Evolutionary conservation across 2,888 invertebrate species (phyloP), one percentile per base, ranked within the genome.

Genomic region (Pteria penguin): DNA sequence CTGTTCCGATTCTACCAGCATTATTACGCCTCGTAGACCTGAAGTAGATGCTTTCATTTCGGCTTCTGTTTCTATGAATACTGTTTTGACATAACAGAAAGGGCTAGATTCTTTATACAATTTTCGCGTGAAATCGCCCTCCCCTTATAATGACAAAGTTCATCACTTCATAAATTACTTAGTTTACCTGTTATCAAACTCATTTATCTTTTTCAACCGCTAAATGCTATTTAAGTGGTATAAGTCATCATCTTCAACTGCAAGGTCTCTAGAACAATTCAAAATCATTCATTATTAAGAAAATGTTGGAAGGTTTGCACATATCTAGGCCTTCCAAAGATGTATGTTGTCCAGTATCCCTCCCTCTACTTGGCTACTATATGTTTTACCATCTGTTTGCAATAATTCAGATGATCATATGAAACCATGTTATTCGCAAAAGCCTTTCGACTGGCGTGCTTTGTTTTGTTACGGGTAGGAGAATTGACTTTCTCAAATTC

Each of bases 231-330:
- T 27, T 60, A 26, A 26, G 24, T 14, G 60, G 60, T n/a, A 60
- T 60, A 24, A n/a, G 45, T 14, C 14, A 8, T 14, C 45, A 36
- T 36, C 45, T 36, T 36, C 45, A 36, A 36, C 45, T 36, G 5
- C 45, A 36, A 36, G 45, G 45, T 14, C 45, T 36, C 14, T 14
- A 36, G 5, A 33, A 69, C 24, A 57, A 58, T 29, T 55, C 69
- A 31, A 55, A 58, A 26, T 5, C 24, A 18, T 72, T 36, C 27
- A 33, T 72, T 8, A 33, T 65, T 26, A 63, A 65, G 57, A 33
- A 33, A 18, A 24, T 71, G 54, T 24, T 62, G 4, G 62, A 62
- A 22, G 52, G 31, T 18, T 55, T 72, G 22, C 63, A 57, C 26
- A 62, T 31, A 31, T 54, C 31, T 26, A 4, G 26, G 4, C 29